Evolutionary conservation across 2,797 vertebrate species (phyloP).

Genomic region (Nothura maculosa): DNA sequence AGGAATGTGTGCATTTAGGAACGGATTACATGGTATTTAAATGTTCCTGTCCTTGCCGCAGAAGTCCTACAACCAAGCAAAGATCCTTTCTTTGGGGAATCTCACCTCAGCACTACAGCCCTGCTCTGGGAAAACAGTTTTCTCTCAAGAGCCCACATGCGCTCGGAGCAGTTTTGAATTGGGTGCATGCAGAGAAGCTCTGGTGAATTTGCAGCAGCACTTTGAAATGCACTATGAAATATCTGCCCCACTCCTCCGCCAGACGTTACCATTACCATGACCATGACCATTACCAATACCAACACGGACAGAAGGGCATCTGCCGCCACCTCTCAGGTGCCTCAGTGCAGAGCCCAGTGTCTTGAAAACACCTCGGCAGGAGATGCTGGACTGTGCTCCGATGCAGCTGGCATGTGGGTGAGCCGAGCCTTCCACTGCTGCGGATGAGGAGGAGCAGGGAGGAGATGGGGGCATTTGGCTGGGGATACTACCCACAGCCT

Average conservation of each 20-base stretch:
- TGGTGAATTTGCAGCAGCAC: background rate
- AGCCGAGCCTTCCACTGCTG: background rate
- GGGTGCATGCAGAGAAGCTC: background rate
- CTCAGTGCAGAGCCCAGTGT: too few species aligned
- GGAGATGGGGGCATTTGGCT: too few species aligned
- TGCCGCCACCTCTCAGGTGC: background rate
- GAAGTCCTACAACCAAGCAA: background rate
- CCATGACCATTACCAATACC: too few species aligned
- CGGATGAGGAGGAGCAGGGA: background rate
- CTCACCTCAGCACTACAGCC: background rate
- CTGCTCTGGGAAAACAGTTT: background rate
- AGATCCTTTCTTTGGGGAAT: background rate
- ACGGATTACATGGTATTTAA: background rate
- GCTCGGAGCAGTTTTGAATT: background rate
- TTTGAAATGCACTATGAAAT: background rate
- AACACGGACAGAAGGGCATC: background rate
- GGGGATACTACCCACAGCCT: too few species aligned
- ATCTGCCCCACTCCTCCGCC: background rate
- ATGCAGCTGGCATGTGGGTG: too few species aligned
- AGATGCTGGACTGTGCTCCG: background rate
- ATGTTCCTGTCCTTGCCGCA: background rate
- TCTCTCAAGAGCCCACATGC: background rate
- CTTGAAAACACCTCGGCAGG: background rate
- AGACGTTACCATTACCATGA: background rate
- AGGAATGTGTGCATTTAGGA: background rate